These are phyloP conservation scores for Porites evermanni DNA, from an alignment of 92 coral and sea anemone genomes.

Conservation along the genomic window DNA sequence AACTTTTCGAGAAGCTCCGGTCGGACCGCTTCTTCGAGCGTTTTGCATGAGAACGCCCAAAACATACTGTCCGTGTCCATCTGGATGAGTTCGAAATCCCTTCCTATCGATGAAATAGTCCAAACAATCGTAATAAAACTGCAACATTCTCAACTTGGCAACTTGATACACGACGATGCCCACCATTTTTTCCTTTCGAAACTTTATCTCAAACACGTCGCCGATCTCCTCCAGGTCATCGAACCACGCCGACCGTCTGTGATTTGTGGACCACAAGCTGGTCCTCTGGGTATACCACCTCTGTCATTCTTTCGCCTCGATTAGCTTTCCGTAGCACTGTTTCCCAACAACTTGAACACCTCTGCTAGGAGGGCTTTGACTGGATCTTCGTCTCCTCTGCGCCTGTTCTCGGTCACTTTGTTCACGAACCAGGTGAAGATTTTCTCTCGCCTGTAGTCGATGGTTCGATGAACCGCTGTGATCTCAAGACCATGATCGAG, in stretches of 20 bases:
- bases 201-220: too few species aligned
- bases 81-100: conserved; percentile 43
- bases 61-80: conserved; percentile 53
- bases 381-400: conserved; percentile 7
- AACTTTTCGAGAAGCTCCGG: conserved; percentile 18
- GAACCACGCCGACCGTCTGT: neutral
- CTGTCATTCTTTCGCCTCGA: conserved; percentile 23
- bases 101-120: neutral
- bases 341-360: conserved; percentile 33
- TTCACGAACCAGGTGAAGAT: conserved; percentile 33
- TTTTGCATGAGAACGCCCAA: neutral
- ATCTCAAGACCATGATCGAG: conserved; percentile 4
- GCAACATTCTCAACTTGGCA: too few species aligned
- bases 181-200: too few species aligned
- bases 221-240: neutral
- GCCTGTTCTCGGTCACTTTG: conserved; percentile 8
- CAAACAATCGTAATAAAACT: too few species aligned
- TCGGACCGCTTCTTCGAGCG: conserved; percentile 1
- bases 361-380: conserved; percentile 10
- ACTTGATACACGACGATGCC: too few species aligned
- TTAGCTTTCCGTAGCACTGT: conserved; percentile 14
- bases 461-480: conserved; percentile 19
- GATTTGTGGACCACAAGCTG: neutral
- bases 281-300: neutral
- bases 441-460: conserved; percentile 5